A percentile compares a stretch with the other conserved stretches of the same genome.
phyloP scores from a whole-genome alignment of 2,797 vertebrate genomes.

The Bradypodion pumilum region DNA sequence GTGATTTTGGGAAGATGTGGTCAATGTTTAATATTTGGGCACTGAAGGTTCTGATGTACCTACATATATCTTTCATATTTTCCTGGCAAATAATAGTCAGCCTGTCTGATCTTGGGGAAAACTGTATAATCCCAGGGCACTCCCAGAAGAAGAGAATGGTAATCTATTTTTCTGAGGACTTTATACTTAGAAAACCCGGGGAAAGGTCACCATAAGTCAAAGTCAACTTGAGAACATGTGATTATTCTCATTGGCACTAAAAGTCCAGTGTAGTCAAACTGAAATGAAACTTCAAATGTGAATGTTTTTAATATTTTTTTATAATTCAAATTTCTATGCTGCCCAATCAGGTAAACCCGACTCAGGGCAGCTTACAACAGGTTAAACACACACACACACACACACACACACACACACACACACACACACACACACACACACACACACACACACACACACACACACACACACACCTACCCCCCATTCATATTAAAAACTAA shows the following conservation, averaged over 20 bases:
- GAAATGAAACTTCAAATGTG: neutral
- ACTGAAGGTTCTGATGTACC: neutral
- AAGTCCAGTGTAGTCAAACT: neutral
- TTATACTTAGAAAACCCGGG: neutral
- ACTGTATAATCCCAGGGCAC: neutral
- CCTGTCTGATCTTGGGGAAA: neutral
- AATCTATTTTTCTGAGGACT: neutral
- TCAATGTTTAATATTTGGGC: neutral
- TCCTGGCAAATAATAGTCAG: neutral
- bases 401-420: no score
- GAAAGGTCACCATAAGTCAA: neutral
- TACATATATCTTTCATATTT: constrained; percentile 37
- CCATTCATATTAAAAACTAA: no score
- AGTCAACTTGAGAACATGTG: neutral
- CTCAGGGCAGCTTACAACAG: no score
- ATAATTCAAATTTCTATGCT: no score
- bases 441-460: no score
- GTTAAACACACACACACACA: no score
- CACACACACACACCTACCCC: no score
- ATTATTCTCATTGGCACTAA: no score
- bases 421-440: no score
- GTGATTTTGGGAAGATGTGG: neutral
- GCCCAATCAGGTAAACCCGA: no score
- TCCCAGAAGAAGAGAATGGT: neutral
- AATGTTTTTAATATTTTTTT: no score